Base-by-base conservation (phyloP, 2,797 vertebrate species). In the Babyrousa celebensis region DNA sequence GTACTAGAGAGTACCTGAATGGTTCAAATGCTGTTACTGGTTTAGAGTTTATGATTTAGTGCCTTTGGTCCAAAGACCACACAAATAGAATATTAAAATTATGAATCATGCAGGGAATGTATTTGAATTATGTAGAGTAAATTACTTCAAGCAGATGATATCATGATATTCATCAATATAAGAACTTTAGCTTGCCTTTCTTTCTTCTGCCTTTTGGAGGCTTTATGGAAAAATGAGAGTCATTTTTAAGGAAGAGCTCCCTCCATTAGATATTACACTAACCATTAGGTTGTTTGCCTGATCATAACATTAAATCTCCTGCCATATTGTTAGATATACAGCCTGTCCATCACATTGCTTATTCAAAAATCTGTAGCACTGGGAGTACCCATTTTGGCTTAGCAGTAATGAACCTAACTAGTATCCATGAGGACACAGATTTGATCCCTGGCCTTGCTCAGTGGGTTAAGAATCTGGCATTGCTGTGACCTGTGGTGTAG, bases 61-160 rank as follows among this genome's bases (percentile, higher is more conserved):
- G 7, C 2, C 29, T 68, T 90, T 63, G 15, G 10, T 74, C 14
- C 65, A 54, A 88, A 89, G 40, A 87, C 8, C 15, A 84, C 40
- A 60, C 21, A 83, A 60, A 78, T 14, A 52, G 1, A 85, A 67
- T 91, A 91, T 75, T 62, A 70, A 91, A 95, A 75, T 65, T 82
- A 72, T 40, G 5, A 82, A 65, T 23, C 75, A 2, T 54, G 27
- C 5, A 40, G 14, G 12, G 23, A 89, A 67, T n/a, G 63, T 32
- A 72, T 67, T 77, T 84, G 67, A 77, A 88, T 80, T 89, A 89
- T 65, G 21, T 48, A 58, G 23, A 6, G 3, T 52, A 89, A 79
- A 27, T 94, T 74, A 65, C 1, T 79, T 63, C 48, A 93, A 83
- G 40, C 58, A 68, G 16, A 80, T 71, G 36, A 11, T 1, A 16